Conservation (phyloP, 2,888 invertebrate species). For the Heliothis peltigera region DNA sequence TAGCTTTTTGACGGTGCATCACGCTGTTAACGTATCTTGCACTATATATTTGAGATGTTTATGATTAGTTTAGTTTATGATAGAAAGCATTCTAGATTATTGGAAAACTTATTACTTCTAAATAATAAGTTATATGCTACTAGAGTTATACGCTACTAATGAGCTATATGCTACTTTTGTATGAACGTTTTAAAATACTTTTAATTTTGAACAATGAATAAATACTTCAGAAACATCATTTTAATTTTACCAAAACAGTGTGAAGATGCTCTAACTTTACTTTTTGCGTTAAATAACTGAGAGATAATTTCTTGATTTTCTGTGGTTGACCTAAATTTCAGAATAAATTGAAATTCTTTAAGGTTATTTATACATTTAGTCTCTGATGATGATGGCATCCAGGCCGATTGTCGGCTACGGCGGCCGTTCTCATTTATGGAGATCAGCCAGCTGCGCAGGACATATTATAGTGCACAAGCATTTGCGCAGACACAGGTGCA, state of each 20-base stretch:
- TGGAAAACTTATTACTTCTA: too few species aligned
- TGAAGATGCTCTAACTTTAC: background rate
- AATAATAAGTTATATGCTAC: too few species aligned
- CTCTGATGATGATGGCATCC: too few species aligned
- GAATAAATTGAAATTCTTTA: background rate
- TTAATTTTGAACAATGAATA: too few species aligned
- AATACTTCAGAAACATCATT: background rate
- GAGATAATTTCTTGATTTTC: background rate
- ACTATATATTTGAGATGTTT: conserved; percentile 9
- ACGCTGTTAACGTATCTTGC: conserved; percentile 11
- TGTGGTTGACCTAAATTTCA: background rate
- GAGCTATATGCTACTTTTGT: too few species aligned
- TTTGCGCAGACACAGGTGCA: too few species aligned
- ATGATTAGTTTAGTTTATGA: conserved; percentile 1
- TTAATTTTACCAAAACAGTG: background rate
- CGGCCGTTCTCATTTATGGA: too few species aligned
- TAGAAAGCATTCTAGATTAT: background rate
- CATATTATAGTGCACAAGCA: too few species aligned
- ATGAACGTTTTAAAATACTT: too few species aligned
- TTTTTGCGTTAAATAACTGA: conserved; percentile 10
- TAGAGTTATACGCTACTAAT: too few species aligned
- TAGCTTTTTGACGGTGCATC: conserved; percentile 26
- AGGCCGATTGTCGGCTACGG: too few species aligned
- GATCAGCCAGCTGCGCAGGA: too few species aligned
- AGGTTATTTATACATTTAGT: background rate